A percentile compares a stretch with the other conserved stretches of the same genome.
These are phyloP conservation scores for Muscicapa comitata DNA, from an alignment of 2,797 vertebrate genomes.

Conservation along the genomic window DNA sequence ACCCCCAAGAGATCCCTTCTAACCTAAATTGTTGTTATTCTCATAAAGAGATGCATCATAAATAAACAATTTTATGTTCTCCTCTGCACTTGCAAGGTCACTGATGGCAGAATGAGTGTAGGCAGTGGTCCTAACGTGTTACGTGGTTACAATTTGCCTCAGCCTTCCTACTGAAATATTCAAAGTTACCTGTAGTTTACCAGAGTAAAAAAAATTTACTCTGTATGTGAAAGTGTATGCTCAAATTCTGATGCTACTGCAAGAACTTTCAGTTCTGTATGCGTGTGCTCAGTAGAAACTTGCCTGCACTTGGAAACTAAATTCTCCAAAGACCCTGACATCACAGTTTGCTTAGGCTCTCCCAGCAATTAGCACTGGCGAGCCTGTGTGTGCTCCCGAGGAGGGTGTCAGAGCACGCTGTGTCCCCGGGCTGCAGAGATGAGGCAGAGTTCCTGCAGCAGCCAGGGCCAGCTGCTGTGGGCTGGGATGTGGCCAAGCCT, in stretches of 20 bases:
- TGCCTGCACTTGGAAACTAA: not conserved
- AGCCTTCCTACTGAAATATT: not conserved
- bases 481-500: not conserved
- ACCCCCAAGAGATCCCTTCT: not conserved
- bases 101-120: not conserved
- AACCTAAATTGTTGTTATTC: not conserved
- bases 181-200: not conserved
- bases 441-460: not conserved
- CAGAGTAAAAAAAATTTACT: not conserved
- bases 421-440: not conserved
- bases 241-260: not conserved
- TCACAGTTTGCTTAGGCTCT: not conserved
- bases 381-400: not conserved
- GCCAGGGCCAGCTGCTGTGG: conserved; percentile 18
- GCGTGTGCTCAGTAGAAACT: not conserved
- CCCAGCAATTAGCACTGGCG: not conserved
- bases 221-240: not conserved
- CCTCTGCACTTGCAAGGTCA: not conserved
- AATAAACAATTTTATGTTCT: not conserved
- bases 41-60: not conserved
- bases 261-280: not conserved
- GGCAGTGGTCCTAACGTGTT: not conserved
- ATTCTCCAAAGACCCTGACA: not conserved
- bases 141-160: not conserved
- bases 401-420: not conserved